phyloP scores from a whole-genome alignment of 2,888 invertebrate species.

The Rhogogaster chlorosoma region DNA sequence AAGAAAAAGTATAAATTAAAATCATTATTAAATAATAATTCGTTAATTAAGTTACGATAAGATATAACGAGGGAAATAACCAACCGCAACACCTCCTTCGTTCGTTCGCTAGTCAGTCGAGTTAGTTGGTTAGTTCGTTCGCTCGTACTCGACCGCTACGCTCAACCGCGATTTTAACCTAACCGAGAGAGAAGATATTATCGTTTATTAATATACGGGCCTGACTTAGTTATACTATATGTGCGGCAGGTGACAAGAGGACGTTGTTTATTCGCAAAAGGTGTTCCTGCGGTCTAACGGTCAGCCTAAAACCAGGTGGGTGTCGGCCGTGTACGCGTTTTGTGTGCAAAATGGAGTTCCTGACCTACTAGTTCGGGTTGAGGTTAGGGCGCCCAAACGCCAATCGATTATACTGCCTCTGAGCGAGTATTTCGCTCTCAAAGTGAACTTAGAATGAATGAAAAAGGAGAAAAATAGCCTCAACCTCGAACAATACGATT shows the following conservation, averaged over 20 bases:
- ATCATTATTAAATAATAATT: neutral
- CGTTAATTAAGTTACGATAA: neutral
- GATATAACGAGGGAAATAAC: neutral
- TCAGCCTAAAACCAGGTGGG: slow-evolving; percentile 40
- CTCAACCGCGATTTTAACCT: neutral
- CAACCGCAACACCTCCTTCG: neutral
- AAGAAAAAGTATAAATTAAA: neutral
- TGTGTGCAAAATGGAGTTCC: slow-evolving; percentile 51
- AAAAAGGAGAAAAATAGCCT: neutral
- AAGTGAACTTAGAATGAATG: neutral
- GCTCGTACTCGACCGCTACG: neutral
- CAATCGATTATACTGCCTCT: slow-evolving; percentile 62
- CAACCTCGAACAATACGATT: neutral
- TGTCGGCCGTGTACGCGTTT: slow-evolving; percentile 49
- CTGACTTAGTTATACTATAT: neutral
- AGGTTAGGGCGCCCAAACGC: slow-evolving; percentile 66
- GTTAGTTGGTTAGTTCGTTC: neutral
- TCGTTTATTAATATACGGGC: neutral
- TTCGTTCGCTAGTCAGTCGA: neutral
- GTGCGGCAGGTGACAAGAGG: slow-evolving; percentile 39
- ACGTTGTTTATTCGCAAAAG: slow-evolving; percentile 17
- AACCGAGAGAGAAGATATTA: neutral
- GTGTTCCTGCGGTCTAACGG: slow-evolving; percentile 25
- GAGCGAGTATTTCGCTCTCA: neutral
- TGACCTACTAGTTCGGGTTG: slow-evolving; percentile 57